A percentile compares a stretch with the other conserved stretches of the same genome.
These are phyloP conservation scores for Drosophila eugracilis DNA, from an alignment of 1,140 invertebrate genomes.

Conservation along the genomic window DNA sequence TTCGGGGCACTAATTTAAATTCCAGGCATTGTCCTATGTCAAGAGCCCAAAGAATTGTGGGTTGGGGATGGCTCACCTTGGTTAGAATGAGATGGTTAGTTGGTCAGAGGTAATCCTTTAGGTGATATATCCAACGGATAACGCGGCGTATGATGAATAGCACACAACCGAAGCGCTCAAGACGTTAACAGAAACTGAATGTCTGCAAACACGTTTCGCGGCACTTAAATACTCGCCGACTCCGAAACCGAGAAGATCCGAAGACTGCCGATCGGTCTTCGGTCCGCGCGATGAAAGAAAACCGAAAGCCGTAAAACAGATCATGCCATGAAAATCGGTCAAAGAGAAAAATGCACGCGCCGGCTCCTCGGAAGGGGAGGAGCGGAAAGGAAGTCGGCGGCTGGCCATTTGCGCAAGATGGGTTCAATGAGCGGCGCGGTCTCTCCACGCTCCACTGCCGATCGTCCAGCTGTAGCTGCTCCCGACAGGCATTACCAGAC, in stretches of 20 bases:
- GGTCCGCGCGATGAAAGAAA: conserved; percentile 61
- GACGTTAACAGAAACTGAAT: conserved; percentile 74
- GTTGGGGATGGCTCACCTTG: conserved; percentile 56
- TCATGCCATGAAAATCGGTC: conserved; percentile 81
- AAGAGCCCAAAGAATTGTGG: conserved; percentile 7
- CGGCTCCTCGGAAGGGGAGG: conserved; percentile 26
- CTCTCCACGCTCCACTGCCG: conserved; percentile 62
- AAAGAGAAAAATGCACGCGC: conserved; percentile 79
- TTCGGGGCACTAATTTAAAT: conserved; percentile 66
- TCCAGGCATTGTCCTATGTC: conserved; percentile 45
- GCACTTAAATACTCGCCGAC: conserved; percentile 68
- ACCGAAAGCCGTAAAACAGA: conserved; percentile 82
- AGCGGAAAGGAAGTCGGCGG: background rate
- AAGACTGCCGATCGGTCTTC: conserved; percentile 6
- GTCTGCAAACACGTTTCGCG: conserved; percentile 75
- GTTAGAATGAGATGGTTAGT: conserved; percentile 44
- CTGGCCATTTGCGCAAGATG: conserved; percentile 71
- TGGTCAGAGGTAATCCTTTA: conserved; percentile 46
- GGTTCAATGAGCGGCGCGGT: conserved; percentile 76
- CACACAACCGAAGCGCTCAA: conserved; percentile 67
- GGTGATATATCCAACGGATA: conserved; percentile 53
- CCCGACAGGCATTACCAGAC: conserved; percentile 10
- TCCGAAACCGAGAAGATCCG: conserved; percentile 24
- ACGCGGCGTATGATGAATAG: conserved; percentile 55
- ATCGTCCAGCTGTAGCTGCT: conserved; percentile 10